A percentile compares a stretch with the other conserved stretches of the same genome.
These are phyloP conservation scores for Styela clava DNA, from an alignment of 23 tunicate species.

Conservation along the genomic window DNA sequence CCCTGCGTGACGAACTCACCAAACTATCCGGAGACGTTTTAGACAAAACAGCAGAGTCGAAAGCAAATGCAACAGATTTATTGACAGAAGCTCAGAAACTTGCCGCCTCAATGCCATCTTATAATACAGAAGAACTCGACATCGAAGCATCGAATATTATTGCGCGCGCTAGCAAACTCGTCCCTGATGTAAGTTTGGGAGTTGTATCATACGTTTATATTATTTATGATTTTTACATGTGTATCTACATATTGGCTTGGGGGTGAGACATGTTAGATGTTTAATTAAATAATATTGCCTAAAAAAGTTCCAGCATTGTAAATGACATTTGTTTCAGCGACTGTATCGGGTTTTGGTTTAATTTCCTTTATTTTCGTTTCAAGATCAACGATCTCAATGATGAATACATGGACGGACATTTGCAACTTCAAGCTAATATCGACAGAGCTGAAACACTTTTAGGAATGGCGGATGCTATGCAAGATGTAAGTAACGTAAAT, in stretches of 20 bases:
- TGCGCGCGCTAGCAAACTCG: constrained; percentile 36
- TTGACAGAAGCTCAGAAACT: constrained; percentile 70
- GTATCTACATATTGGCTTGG: too few species aligned
- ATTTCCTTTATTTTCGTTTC: too few species aligned
- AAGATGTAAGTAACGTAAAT: constrained; percentile 60
- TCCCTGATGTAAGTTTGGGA: constrained; percentile 53
- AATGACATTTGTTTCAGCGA: too few species aligned
- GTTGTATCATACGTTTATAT: background rate
- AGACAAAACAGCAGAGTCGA: constrained; percentile 60
- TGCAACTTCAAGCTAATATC: constrained; percentile 43
- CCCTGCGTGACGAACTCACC: constrained; percentile 46
- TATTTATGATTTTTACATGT: too few species aligned
- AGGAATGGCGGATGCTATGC: constrained; percentile 33
- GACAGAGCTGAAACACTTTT: constrained; percentile 37
- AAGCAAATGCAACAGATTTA: constrained; percentile 73
- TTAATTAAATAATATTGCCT: too few species aligned
- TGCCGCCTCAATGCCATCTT: constrained; percentile 35
- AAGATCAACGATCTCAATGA: constrained; percentile 44
- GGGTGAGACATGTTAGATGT: too few species aligned
- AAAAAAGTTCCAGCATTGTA: too few species aligned
- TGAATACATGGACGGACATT: constrained; percentile 51
- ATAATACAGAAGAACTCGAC: constrained; percentile 58
- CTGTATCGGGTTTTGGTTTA: too few species aligned
- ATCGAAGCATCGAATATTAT: constrained; percentile 29
- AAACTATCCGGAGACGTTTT: constrained; percentile 33